Conservation (phyloP, 1,140 invertebrate genomes). For the Pararge aegeria region DNA sequence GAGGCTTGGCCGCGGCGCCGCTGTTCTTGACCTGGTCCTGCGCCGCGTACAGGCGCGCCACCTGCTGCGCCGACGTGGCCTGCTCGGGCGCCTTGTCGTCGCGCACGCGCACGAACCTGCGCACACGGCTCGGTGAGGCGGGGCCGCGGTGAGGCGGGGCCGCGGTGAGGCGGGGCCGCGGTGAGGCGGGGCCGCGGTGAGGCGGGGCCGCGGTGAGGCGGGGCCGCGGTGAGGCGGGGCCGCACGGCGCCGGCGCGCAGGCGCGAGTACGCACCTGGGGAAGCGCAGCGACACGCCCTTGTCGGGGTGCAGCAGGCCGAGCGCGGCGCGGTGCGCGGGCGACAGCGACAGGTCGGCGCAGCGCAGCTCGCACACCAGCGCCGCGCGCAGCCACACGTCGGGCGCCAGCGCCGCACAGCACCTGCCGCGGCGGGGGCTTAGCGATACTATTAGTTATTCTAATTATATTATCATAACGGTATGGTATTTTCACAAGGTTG, state of each 20-base stretch:
- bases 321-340: constrained; percentile 94
- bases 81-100: constrained; percentile 97
- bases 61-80: constrained; percentile 94
- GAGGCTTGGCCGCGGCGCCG: constrained; percentile 42
- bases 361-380: constrained; percentile 98
- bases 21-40: constrained; percentile 96
- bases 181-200: not conserved
- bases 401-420: constrained; percentile 89
- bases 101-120: constrained; percentile 92
- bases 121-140: not conserved
- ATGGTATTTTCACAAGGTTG: too few species aligned
- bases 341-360: constrained; percentile 99
- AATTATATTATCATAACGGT: too few species aligned
- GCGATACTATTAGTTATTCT: too few species aligned
- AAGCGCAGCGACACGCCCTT: constrained; percentile 97
- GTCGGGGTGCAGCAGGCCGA: constrained; percentile 94
- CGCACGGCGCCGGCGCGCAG: too few species aligned
- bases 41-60: constrained; percentile 90
- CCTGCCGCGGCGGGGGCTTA: constrained; percentile 46
- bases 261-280: constrained; percentile 82
- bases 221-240: too few species aligned
- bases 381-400: constrained; percentile 97
- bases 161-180: not conserved
- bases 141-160: not conserved
- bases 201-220: too few species aligned